A percentile compares a stretch with the other conserved stretches of the same genome.
These are phyloP conservation scores for Drosophila macrospina DNA, from an alignment of 2,888 invertebrate genomes.

Conservation along the genomic window DNA sequence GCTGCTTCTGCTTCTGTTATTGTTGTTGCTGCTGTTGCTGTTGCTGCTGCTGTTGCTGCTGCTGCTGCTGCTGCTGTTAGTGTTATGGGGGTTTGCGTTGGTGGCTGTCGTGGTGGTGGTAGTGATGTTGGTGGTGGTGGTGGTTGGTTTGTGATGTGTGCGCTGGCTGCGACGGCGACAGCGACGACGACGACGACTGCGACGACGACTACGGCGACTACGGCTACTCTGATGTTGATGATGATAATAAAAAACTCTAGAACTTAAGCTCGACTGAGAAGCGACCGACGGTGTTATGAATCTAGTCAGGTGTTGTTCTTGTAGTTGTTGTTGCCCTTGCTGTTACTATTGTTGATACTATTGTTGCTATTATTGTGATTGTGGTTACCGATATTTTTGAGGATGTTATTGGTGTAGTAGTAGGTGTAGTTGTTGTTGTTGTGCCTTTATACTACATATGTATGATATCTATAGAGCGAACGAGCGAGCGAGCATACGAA, in stretches of 20 bases:
- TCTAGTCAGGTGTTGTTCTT: conserved; percentile 52
- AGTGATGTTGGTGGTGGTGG: conserved; percentile 47
- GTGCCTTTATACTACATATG: conserved; percentile 58
- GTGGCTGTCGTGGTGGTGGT: conserved; percentile 50
- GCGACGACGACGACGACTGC: conserved; percentile 39
- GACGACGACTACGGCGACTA: conserved; percentile 28
- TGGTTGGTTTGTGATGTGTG: conserved; percentile 70
- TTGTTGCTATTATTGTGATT: conserved; percentile 19
- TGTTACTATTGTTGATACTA: conserved; percentile 22
- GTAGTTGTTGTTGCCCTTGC: conserved; percentile 30
- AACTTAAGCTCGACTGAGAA: conserved; percentile 47
- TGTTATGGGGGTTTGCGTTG: conserved; percentile 58
- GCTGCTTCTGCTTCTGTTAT: conserved; percentile 47
- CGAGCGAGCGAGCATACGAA: conserved; percentile 82
- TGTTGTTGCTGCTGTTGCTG: conserved; percentile 45
- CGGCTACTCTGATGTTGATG: conserved; percentile 39
- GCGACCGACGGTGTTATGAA: conserved; percentile 42
- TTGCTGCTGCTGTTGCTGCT: conserved; percentile 44
- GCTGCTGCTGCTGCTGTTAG: conserved; percentile 39
- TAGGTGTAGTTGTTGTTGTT: conserved; percentile 45
- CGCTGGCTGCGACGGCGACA: conserved; percentile 46
- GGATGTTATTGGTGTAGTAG: conserved; percentile 36
- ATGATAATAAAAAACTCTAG: conserved; percentile 43
- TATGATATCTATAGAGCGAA: conserved; percentile 82
- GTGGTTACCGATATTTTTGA: conserved; percentile 34